Evolutionary conservation across 1,140 invertebrate genomes (phyloP), one percentile per base, ranked within the genome.

Genomic region (Acyrthosiphon pisum): DNA sequence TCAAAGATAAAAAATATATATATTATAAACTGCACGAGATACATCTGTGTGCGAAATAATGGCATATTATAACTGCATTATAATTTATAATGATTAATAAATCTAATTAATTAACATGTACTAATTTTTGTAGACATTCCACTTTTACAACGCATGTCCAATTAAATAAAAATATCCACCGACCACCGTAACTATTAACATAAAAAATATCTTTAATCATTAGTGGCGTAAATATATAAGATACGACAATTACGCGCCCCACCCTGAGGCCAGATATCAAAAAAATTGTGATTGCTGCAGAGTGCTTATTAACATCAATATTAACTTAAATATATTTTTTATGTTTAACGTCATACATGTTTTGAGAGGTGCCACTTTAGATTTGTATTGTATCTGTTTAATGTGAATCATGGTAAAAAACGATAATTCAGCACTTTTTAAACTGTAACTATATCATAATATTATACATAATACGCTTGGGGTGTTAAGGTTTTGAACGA

Each of bases 1-100:
- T 37, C 26, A 14, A 84, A 81, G 68, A 81, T 83, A 81, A 92
- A 46, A 92, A n/a, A 53, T 37, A 53, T 89, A 60, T 60, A 86
- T 44, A 89, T 50, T 89, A 35, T 91, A 48, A n/a, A 50, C 41
- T 41, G 3, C 60, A 76, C 41, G 20, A 44, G n/a, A 46, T 76
- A 48, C 9, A 46, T 90, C 26, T 76, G 11, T 91, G 41, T 81
- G 44, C 90, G 37, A 76, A 76, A 91, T 23, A 35, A 30, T 35
- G 26, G 46, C 48, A 37, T 41, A 41, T 89, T 46, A 89, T 88
- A 14, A 88, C n/a, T 53, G 14, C n/a, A 23, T 53, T 50, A 22
- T 35, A 56, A 7, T 14, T 53, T 50, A 22, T 35, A 56, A 7
- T 14, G 35, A 50, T 53, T 89, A 53, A 53, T 53, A 53, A 22